phyloP scores from a whole-genome alignment of 2,888 invertebrate species.

The Thysanoteuthis rhombus region DNA sequence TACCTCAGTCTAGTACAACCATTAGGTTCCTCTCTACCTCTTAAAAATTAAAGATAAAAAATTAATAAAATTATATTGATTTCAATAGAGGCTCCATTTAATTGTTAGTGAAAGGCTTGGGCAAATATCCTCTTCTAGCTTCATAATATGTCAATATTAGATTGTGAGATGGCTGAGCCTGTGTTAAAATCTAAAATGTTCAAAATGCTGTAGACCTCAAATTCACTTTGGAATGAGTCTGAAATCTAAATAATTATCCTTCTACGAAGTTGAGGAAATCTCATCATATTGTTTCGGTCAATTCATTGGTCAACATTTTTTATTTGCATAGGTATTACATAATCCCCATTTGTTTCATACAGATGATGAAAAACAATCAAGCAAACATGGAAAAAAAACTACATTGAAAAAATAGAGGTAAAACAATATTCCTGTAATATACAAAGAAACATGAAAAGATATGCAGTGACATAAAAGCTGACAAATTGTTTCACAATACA shows the following conservation, averaged over 20 bases:
- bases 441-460: not conserved
- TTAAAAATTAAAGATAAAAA: too few relatives aligned
- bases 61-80: not conserved
- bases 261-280: not conserved
- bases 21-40: too few relatives aligned
- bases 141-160: too few relatives aligned
- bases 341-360: not conserved
- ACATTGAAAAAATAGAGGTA: not conserved
- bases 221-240: not conserved
- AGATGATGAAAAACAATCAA: not conserved
- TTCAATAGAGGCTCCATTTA: not conserved
- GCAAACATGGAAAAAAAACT: not conserved
- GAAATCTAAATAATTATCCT: not conserved
- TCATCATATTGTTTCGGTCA: not conserved
- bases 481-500: not conserved
- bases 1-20: too few relatives aligned
- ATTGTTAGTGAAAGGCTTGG: too few relatives aligned
- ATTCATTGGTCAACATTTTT: not conserved
- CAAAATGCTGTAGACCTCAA: not conserved
- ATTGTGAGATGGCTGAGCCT: too few relatives aligned
- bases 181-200: not conserved
- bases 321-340: not conserved
- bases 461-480: not conserved
- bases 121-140: too few relatives aligned
- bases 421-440: not conserved